Base-by-base conservation (phyloP, 53 echinoderm and acorn worm species). In the Crossaster papposus region DNA sequence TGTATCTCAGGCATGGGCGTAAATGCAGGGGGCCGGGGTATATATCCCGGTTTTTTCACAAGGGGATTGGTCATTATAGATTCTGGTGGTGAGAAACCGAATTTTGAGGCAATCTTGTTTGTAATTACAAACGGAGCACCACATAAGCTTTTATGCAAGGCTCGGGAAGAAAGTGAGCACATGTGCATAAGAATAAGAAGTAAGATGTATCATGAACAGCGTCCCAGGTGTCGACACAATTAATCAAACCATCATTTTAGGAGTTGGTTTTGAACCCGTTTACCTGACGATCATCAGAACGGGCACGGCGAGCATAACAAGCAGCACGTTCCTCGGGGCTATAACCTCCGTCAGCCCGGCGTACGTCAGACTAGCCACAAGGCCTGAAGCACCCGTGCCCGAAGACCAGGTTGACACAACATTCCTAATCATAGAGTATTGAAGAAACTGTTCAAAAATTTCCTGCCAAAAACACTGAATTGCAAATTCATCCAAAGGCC, bases 321-420 rank as follows among this genome's bases (percentile, higher is more conserved):
- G 88, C 15, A 94, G 75, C 11, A 92, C 70, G 52, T 82, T 70
- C 22, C 79, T 35, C 15, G 94, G 92, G 24, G 90, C 90, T 36
- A 94, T 30, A 17, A 64, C 78, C 44, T 79, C 82, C 30, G 83
- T 92, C 1, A 94, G 86, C 23, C 86, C 92, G 36, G 92, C 94
- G 72, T 94, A 94, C 33, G 78, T 64, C 22, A 94, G 82, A 9
- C 92, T 72, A 18, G 86, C 87, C 54, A 92, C 68, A 8, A 94
- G 14, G 17, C 94, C 94, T 29, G 94, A 86, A 11, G 82, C 94
- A 9, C 94, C 94, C 1, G 94, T 94, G 17, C 94, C 94, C 51
- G 94, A 91, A 31, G 94, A 94, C 81, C 87, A 94, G 31, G 75
- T 33, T 1, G 75, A 75, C 18, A 75, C 75, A 35, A 17, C 35